phyloP scores from a whole-genome alignment of 1,140 invertebrate genomes.

The Nephotettix cincticeps region DNA sequence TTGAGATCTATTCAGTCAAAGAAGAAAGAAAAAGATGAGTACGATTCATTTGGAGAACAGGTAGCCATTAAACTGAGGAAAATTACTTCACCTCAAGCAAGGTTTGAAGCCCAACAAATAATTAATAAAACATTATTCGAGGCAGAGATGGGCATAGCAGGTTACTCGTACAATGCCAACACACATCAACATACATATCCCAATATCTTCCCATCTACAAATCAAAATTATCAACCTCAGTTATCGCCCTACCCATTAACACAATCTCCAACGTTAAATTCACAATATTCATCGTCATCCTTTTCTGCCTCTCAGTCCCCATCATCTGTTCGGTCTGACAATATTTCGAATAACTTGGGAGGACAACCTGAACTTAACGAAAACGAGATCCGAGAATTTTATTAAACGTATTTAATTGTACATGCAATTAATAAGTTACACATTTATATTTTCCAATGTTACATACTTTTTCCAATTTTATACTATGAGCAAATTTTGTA shows the following conservation, averaged over 20 bases:
- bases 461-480: slow-evolving; percentile 5
- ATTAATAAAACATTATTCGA: slow-evolving; percentile 9
- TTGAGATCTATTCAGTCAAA: slow-evolving; percentile 20
- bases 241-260: slow-evolving; percentile 7
- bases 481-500: neutral
- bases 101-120: neutral
- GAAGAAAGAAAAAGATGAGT: slow-evolving; percentile 4
- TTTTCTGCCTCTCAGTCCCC: slow-evolving; percentile 7
- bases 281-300: neutral
- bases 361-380: neutral
- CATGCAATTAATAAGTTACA: neutral
- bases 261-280: neutral
- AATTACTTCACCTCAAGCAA: slow-evolving; percentile 4
- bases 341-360: neutral
- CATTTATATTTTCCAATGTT: neutral
- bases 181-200: neutral
- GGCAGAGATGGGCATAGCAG: neutral
- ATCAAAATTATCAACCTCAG: slow-evolving; percentile 6
- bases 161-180: slow-evolving; percentile 1
- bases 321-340: neutral
- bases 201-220: neutral
- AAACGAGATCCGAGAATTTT: neutral
- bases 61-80: slow-evolving; percentile 1
- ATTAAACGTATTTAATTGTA: slow-evolving; percentile 2
- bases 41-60: slow-evolving; percentile 10